These are phyloP conservation scores for Irena cyanogastra DNA, from an alignment of 2,113 vertebrate species.

Conservation along the genomic window DNA sequence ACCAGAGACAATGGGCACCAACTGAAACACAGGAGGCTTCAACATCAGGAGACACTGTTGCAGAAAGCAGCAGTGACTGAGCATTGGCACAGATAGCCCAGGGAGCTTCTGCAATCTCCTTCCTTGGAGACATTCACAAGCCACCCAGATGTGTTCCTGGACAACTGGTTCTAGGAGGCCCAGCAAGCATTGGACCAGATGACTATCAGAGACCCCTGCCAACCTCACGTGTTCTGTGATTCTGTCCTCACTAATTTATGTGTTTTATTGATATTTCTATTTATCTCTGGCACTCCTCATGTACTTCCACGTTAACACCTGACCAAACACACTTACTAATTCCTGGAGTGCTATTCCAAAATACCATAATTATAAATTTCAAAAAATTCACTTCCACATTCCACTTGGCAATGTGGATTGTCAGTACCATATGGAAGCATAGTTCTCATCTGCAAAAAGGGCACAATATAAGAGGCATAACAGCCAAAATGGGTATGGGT, in stretches of 20 bases:
- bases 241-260: background rate
- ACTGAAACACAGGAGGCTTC: background rate
- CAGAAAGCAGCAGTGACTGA: background rate
- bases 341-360: background rate
- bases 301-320: background rate
- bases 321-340: background rate
- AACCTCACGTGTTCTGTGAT: background rate
- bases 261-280: background rate
- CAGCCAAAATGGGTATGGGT: background rate
- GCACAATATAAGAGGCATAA: background rate
- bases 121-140: background rate
- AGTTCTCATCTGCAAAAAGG: background rate
- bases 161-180: background rate
- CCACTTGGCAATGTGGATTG: background rate
- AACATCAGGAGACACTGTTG: background rate
- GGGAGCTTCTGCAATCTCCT: background rate
- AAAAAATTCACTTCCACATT: background rate
- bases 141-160: background rate
- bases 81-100: background rate
- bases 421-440: background rate
- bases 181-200: background rate
- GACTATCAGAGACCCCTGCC: background rate
- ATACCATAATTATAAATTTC: background rate
- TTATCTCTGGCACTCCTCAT: background rate
- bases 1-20: background rate